phyloP scores from a whole-genome alignment of 2,113 vertebrate genomes.

The Sorex araneus region DNA sequence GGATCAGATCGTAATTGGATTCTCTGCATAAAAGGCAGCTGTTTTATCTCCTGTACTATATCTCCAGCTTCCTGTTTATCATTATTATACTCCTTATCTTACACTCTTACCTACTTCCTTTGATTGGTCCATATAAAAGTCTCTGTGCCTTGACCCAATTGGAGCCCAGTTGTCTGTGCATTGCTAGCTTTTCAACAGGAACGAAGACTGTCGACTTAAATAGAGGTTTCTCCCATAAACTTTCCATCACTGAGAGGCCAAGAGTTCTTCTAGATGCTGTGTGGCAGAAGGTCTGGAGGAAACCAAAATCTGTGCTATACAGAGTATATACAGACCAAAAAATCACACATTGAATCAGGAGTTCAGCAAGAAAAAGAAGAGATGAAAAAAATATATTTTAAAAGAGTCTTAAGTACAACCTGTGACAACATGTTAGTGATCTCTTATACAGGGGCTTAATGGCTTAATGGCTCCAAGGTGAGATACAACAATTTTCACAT shows the following conservation, averaged over 20 bases:
- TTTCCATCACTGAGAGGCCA: background rate
- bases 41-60: too few relatives aligned
- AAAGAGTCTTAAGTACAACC: background rate
- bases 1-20: too few relatives aligned
- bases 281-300: background rate
- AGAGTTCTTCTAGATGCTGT: too few relatives aligned
- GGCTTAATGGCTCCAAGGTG: too few relatives aligned
- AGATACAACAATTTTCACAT: too few relatives aligned
- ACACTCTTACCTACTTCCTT: background rate
- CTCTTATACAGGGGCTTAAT: too few relatives aligned
- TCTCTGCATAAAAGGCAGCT: too few relatives aligned
- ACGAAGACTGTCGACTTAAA: background rate
- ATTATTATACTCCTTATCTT: background rate
- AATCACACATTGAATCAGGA: background rate
- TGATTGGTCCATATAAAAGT: background rate
- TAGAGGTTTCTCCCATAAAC: background rate
- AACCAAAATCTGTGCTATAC: background rate
- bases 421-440: too few relatives aligned
- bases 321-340: background rate
- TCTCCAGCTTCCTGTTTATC: too few relatives aligned
- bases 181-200: background rate
- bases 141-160: background rate
- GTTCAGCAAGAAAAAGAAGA: background rate
- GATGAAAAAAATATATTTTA: background rate
- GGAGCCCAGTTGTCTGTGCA: too few relatives aligned